Conservation (phyloP, 2,797 vertebrate species). For the Ctenochaetus hawaiiensis region DNA sequence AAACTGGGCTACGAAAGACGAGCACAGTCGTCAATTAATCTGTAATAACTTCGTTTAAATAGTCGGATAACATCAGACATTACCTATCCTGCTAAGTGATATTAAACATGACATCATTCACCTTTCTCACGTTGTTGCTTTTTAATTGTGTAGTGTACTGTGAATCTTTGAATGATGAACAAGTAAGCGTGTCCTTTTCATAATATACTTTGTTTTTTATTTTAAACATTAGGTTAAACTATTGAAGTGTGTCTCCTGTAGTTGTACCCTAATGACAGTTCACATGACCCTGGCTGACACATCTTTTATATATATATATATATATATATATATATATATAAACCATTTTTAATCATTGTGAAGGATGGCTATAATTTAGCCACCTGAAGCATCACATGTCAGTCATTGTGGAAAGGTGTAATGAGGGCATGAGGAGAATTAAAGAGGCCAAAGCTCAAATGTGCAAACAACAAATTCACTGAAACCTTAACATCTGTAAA, state of each 20-base stretch:
- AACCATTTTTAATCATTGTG: too few relatives aligned
- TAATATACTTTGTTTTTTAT: background rate
- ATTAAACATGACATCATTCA: background rate
- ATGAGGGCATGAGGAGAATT: background rate
- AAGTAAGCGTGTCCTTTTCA: background rate
- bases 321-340: too few relatives aligned
- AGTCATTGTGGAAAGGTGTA: background rate
- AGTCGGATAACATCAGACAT: background rate
- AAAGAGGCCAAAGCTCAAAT: background rate
- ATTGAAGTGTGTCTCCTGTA: background rate
- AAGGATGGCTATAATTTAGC: background rate
- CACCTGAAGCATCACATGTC: background rate
- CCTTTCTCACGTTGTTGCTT: background rate
- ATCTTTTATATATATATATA: too few relatives aligned
- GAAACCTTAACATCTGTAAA: background rate
- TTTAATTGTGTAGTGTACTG: too few relatives aligned
- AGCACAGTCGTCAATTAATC: background rate
- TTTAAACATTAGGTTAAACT: background rate
- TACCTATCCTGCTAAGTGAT: background rate
- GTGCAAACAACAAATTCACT: background rate
- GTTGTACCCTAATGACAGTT: background rate
- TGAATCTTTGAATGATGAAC: conserved; percentile 17
- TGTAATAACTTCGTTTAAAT: background rate
- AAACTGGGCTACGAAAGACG: background rate
- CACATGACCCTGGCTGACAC: too few relatives aligned